phyloP scores from a whole-genome alignment of 2,888 invertebrate species.

The Galeruca laticollis region DNA sequence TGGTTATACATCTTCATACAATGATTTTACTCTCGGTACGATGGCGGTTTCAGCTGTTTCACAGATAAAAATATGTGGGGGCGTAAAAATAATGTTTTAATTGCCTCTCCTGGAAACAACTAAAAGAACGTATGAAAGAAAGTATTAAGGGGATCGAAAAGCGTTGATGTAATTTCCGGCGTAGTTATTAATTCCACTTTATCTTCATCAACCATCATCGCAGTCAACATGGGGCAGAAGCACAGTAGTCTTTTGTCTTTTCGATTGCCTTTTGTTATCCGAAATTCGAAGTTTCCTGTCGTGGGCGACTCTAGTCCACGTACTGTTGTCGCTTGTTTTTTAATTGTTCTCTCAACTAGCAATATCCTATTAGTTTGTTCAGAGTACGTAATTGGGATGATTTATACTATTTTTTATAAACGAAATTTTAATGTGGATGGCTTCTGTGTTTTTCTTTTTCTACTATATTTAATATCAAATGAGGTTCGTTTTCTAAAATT shows the following conservation, averaged over 20 bases:
- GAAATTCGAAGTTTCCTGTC: conserved; percentile 40
- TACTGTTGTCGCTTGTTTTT: conserved; percentile 17
- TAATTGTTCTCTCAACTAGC: conserved; percentile 23
- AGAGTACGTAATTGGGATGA: conserved; percentile 3
- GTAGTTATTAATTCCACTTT: conserved; percentile 38
- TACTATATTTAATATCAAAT: too few relatives aligned
- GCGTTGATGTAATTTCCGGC: conserved; percentile 42
- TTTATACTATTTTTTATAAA: not conserved
- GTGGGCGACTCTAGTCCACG: conserved; percentile 32
- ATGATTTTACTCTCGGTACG: not conserved
- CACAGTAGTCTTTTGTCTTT: conserved; percentile 40
- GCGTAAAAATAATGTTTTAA: conserved; percentile 23
- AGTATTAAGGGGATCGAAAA: conserved; percentile 29
- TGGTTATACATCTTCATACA: not conserved
- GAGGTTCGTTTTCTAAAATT: too few relatives aligned
- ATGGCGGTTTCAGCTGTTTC: not conserved
- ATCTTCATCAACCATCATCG: conserved; percentile 32
- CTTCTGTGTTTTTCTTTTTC: too few relatives aligned
- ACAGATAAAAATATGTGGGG: not conserved
- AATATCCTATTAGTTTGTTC: conserved; percentile 18
- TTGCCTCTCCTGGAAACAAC: conserved; percentile 17
- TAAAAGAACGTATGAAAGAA: conserved; percentile 3
- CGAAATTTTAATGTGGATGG: too few relatives aligned
- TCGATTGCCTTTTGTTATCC: conserved; percentile 41
- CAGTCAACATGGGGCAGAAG: conserved; percentile 26